Conservation (phyloP, 2,113 vertebrate genomes). For the Callithrix jacchus region DNA sequence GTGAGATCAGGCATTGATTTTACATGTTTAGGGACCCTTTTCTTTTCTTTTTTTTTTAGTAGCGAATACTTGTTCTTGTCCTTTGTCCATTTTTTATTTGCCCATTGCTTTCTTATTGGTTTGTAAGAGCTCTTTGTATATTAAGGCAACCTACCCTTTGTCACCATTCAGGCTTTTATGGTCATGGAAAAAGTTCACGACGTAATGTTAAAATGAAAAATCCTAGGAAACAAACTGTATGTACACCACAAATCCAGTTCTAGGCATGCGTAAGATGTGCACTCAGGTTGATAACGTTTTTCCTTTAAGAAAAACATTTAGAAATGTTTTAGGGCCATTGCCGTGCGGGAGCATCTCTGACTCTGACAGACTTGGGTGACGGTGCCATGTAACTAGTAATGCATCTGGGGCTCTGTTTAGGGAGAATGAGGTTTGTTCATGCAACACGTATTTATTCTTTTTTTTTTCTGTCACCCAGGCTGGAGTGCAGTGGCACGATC, state of each 20-base stretch:
- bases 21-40: not conserved
- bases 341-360: not conserved
- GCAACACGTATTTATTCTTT: not conserved
- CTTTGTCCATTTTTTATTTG: not conserved
- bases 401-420: not conserved
- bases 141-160: not conserved
- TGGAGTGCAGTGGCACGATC: too few species aligned
- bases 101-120: not conserved
- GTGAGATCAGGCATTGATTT: not conserved
- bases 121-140: not conserved
- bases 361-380: not conserved
- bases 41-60: not conserved
- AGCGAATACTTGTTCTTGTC: not conserved
- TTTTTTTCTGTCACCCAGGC: too few species aligned
- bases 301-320: not conserved
- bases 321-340: not conserved
- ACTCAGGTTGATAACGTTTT: not conserved
- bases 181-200: not conserved
- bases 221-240: not conserved
- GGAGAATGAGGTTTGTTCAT: not conserved
- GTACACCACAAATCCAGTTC: not conserved
- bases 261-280: not conserved
- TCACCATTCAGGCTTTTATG: not conserved
- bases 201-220: not conserved
- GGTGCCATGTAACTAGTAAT: not conserved